These are phyloP conservation scores for Ophioninae sp. DNA, from an alignment of 2,888 invertebrate genomes.

Conservation along the genomic window DNA sequence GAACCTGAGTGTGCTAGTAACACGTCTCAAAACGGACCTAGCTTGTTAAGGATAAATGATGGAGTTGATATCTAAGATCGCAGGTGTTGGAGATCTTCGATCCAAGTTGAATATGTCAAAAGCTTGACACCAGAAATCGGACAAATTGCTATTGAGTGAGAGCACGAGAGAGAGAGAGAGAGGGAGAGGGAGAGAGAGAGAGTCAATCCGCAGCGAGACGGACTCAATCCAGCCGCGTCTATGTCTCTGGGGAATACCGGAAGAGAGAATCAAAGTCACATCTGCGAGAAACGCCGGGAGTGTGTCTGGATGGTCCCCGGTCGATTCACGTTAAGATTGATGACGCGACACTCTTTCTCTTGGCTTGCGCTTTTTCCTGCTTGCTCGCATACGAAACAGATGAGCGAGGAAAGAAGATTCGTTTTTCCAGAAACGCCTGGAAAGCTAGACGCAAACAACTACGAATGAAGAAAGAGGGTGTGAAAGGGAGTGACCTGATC, in stretches of 20 bases:
- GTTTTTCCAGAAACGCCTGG: conserved; percentile 33
- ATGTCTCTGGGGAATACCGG: conserved; percentile 76
- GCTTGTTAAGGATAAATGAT: neutral
- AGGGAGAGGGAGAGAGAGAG: no score
- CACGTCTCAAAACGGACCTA: neutral
- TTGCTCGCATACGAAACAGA: conserved; percentile 55
- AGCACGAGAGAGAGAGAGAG: neutral
- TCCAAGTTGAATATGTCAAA: conserved; percentile 66
- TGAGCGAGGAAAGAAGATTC: conserved; percentile 42
- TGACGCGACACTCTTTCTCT: conserved; percentile 70
- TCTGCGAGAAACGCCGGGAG: conserved; percentile 77
- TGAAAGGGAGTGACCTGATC: conserved; percentile 59
- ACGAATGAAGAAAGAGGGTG: conserved; percentile 25
- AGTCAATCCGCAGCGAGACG: conserved; percentile 58
- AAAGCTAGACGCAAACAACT: conserved; percentile 48
- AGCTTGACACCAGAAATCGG: conserved; percentile 61
- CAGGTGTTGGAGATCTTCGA: conserved; percentile 68
- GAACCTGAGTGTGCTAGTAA: neutral
- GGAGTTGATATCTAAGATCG: conserved; percentile 53
- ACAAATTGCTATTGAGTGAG: conserved; percentile 74
- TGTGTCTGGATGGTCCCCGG: conserved; percentile 73
- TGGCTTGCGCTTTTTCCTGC: conserved; percentile 52
- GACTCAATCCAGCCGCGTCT: conserved; percentile 76
- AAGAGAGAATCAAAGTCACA: conserved; percentile 80
- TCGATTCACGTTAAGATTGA: conserved; percentile 77